phyloP scores from a whole-genome alignment of 2,888 invertebrate genomes.

The Amiota communis region DNA sequence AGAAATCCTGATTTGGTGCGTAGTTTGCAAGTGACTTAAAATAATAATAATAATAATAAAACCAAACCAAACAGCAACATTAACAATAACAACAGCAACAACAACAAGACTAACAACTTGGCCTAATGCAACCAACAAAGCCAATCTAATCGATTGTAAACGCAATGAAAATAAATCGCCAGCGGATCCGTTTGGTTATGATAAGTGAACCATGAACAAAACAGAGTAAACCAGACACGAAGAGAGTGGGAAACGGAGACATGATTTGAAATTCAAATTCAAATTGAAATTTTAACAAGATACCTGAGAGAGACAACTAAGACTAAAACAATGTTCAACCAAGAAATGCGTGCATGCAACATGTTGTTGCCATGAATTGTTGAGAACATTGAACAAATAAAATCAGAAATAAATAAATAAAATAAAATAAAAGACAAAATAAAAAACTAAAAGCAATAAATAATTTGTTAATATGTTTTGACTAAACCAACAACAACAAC shows the following conservation, averaged over 20 bases:
- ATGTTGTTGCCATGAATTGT: slow-evolving; percentile 52
- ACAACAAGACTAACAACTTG: not conserved
- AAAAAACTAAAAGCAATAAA: too few relatives aligned
- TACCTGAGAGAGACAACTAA: slow-evolving; percentile 32
- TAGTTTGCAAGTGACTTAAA: slow-evolving; percentile 32
- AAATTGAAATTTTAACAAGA: slow-evolving; percentile 45
- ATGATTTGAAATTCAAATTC: slow-evolving; percentile 65
- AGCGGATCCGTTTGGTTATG: not conserved
- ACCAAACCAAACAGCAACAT: slow-evolving; percentile 50
- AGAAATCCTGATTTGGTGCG: slow-evolving; percentile 64
- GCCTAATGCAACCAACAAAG: slow-evolving; percentile 2
- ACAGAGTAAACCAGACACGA: not conserved
- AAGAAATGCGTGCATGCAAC: slow-evolving; percentile 61
- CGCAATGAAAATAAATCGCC: slow-evolving; percentile 18
- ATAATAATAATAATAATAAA: slow-evolving; percentile 48
- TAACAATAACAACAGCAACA: not conserved
- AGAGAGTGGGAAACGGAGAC: slow-evolving; percentile 33
- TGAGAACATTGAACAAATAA: not conserved
- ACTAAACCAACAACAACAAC: slow-evolving; percentile 1
- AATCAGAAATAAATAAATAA: not conserved
- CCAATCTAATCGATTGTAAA: slow-evolving; percentile 7
- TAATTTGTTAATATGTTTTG: not conserved
- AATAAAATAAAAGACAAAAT: not conserved
- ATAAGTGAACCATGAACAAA: slow-evolving; percentile 5
- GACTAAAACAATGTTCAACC: slow-evolving; percentile 31